Conservation (phyloP, 2,113 vertebrate genomes). For the Saimiri boliviensis region DNA sequence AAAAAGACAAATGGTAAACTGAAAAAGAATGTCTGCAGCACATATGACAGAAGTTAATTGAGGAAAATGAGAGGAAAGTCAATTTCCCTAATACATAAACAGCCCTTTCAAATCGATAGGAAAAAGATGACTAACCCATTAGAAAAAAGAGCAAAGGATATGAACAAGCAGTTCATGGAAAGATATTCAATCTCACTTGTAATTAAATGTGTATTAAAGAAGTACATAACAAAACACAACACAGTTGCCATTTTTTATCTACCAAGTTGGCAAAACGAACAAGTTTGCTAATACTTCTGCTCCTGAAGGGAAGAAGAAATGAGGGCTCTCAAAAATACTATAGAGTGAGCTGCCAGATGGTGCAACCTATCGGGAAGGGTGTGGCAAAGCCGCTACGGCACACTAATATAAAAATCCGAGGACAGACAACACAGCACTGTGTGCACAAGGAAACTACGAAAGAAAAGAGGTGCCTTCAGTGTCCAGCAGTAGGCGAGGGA, state of each 20-base stretch:
- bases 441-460: background rate
- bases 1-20: background rate
- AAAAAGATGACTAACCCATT: constrained; percentile 26
- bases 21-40: background rate
- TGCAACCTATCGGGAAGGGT: background rate
- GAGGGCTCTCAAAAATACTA: background rate
- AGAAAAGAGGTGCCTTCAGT: too few species aligned
- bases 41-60: background rate
- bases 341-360: background rate
- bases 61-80: constrained; percentile 7
- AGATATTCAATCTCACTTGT: background rate
- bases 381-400: background rate
- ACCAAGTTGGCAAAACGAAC: background rate
- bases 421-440: background rate
- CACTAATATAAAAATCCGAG: background rate
- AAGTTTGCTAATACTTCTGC: background rate
- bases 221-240: constrained; percentile 5
- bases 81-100: constrained; percentile 18
- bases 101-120: background rate
- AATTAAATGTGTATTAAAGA: constrained; percentile 52
- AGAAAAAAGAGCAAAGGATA: background rate
- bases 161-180: background rate
- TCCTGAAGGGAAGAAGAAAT: background rate
- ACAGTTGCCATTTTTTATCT: background rate
- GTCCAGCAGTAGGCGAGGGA: background rate